phyloP scores from a whole-genome alignment of 1,140 invertebrate genomes.

The Hormaphis cornu region DNA sequence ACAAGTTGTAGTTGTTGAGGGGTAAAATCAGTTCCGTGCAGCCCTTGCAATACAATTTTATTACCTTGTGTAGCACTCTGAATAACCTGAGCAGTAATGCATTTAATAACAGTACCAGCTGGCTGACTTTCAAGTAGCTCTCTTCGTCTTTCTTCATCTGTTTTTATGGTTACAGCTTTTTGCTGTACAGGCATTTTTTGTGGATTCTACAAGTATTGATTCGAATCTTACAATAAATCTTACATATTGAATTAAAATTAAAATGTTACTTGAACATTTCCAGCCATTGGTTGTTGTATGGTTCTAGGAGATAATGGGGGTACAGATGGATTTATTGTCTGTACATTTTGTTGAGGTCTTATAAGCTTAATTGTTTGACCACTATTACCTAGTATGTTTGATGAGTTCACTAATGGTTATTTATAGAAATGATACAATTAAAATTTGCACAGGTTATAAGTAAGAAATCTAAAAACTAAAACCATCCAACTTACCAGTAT shows the following conservation, averaged over 20 bases:
- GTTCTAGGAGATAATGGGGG: constrained; percentile 14
- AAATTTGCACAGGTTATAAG: no score
- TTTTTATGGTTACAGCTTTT: not conserved
- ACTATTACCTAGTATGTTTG: not conserved
- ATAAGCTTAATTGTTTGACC: constrained; percentile 1
- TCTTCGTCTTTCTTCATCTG: constrained; percentile 35
- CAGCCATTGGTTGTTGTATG: not conserved
- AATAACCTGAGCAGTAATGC: constrained; percentile 70
- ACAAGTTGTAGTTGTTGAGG: constrained; percentile 67
- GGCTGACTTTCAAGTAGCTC: constrained; percentile 64
- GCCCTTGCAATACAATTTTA: constrained; percentile 69
- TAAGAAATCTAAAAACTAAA: no score
- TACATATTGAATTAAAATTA: not conserved
- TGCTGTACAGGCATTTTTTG: constrained; percentile 36
- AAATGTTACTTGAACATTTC: constrained; percentile 5
- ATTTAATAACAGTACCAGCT: constrained; percentile 75
- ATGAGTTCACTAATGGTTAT: not conserved
- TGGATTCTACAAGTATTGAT: not conserved
- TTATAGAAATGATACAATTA: no score
- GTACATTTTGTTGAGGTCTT: constrained; percentile 12
- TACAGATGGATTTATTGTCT: constrained; percentile 6
- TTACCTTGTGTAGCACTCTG: constrained; percentile 66
- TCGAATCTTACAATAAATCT: not conserved
- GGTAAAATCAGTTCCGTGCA: constrained; percentile 70
- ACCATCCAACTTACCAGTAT: constrained; percentile 23